Percentiles rank a stretch among this genome's conserved stretches.
These are phyloP conservation scores for Haliclona indistincta DNA, from an alignment of 37 sponge, comb jelly and placozoan genomes.

Conservation along the genomic window DNA sequence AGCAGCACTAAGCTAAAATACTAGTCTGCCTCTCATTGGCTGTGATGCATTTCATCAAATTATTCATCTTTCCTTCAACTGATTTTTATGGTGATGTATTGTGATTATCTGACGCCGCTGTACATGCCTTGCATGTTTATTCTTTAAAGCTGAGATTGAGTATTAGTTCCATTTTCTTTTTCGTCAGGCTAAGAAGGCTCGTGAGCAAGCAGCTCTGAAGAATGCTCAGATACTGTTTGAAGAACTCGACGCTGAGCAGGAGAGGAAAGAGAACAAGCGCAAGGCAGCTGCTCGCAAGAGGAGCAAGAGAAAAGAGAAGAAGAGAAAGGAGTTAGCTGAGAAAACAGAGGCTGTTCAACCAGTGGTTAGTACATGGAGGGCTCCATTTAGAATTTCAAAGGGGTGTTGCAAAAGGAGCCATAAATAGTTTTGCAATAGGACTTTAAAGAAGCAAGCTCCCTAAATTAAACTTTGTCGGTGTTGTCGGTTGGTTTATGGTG, in stretches of 20 bases:
- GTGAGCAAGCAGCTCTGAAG: constrained; percentile 82
- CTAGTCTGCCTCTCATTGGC: no score
- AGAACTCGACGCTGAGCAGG: constrained; percentile 91
- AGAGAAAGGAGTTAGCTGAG: constrained; percentile 67
- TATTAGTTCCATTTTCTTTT: neutral
- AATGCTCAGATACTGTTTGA: constrained; percentile 86
- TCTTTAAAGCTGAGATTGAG: no score
- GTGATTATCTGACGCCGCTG: no score
- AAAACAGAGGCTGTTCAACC: constrained; percentile 16
- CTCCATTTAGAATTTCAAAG: no score
- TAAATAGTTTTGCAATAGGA: no score
- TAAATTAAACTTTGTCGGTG: no score
- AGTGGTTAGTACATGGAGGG: no score
- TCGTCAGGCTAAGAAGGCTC: constrained; percentile 74
- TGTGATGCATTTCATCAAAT: neutral
- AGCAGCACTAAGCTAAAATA: no score
- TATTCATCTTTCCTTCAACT: neutral
- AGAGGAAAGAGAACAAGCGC: constrained; percentile 82
- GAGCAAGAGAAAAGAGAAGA: constrained; percentile 86
- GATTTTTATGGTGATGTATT: neutral
- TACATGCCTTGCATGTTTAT: no score
- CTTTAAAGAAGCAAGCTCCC: no score
- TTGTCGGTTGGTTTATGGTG: no score
- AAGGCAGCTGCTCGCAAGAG: constrained; percentile 89
- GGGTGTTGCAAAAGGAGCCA: no score